phyloP scores from a whole-genome alignment of 2,797 vertebrate genomes.

The Enteromius unitaeniatus region DNA sequence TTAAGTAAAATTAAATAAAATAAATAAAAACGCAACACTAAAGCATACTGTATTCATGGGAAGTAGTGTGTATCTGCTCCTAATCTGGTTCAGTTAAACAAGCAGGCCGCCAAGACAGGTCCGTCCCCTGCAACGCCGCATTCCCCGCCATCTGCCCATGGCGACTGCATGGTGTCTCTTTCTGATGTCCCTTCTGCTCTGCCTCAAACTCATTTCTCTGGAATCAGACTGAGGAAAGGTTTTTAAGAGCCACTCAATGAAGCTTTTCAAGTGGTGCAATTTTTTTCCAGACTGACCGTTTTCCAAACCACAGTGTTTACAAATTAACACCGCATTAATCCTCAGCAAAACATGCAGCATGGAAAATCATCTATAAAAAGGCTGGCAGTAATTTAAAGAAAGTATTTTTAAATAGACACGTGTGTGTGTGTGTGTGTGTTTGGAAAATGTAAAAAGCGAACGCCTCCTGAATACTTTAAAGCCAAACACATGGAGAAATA shows the following conservation, averaged over 20 bases:
- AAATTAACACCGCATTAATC: neutral
- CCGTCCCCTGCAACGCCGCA: constrained; percentile 31
- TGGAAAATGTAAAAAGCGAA: neutral
- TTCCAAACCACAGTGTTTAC: neutral
- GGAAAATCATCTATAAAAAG: constrained; percentile 1
- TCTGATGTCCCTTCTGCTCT: constrained; percentile 27
- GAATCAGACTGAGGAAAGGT: neutral
- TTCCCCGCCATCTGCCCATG: constrained; percentile 21
- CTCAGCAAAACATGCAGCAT: neutral
- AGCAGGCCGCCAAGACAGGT: neutral
- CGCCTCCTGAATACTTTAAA: neutral
- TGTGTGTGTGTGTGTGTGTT: neutral
- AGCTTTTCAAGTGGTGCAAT: neutral
- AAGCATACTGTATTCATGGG: neutral
- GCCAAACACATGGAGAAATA: neutral
- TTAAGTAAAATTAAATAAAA: too few relatives aligned
- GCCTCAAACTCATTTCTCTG: constrained; percentile 11
- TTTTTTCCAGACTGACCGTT: neutral
- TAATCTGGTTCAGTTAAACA: constrained; percentile 3
- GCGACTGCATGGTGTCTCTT: neutral
- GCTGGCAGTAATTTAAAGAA: neutral
- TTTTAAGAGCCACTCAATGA: constrained; percentile 21
- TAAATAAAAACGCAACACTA: neutral
- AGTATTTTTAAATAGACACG: neutral
- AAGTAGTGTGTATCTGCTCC: neutral